Base-by-base conservation (phyloP, 2,888 invertebrate genomes). In the Campopleginae sp. region DNA sequence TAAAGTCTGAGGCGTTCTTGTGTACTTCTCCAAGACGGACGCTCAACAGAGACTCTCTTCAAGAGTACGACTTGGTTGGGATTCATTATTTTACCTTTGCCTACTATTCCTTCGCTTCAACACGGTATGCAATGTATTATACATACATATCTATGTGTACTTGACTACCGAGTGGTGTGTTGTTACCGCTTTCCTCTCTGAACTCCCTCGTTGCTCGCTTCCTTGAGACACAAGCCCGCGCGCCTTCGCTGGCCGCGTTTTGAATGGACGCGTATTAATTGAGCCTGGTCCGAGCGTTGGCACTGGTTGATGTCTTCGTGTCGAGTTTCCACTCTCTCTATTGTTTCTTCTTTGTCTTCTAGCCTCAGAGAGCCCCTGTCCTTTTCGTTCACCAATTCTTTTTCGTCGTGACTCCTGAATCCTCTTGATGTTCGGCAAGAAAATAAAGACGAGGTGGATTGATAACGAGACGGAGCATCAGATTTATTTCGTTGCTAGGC, bases 211-310 rank as follows among this genome's bases (percentile, higher is more conserved):
- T 74, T 77, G 65, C 72, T 61, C 58, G 68, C 46, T 61, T 71
- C 51, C 54, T 77, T 74, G 77, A 78, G 71, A 80, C 48, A 87
- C 84, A 87, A 58, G 58, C 83, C 77, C 51, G 75, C 70, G 74
- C 38, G 38, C 6, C n/a, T n/a, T n/a, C 81, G 82, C 54, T 78
- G 89, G 88, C 71, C 89, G 89, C 88, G 89, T 90, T 91, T 90
- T 90, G 89, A 92, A 91, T 90, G 91, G 93, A 93, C 92, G 89
- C 91, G 92, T 92, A 93, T 93, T 93, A 93, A 93, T 93, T 92
- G 93, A 92, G 90, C 90, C 91, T 87, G 88, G 90, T 89, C 87
- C 89, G 82, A 83, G 89, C 88, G 88, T 89, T 93, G 93, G 93
- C 93, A 92, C 91, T 92, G 90, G 92, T 92, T 90, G 90, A 93